Base-by-base conservation (phyloP, 2,113 vertebrate genomes). In the human region DNA sequence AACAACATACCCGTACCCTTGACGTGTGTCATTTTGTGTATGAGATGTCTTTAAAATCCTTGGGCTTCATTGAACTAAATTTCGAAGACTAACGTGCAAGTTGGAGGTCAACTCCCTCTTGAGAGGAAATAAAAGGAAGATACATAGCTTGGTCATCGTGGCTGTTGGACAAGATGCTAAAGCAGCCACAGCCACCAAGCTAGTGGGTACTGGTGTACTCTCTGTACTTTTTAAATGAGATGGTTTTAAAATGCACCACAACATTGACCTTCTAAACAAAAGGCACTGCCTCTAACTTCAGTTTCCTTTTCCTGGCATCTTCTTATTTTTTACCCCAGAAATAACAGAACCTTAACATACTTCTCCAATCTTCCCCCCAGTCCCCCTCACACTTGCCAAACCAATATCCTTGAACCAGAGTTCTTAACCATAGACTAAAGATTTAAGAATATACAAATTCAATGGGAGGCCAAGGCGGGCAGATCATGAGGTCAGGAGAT, bases 61-160 rank as follows among this genome's bases (percentile, higher is more conserved):
- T 90, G 64, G 13, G 11, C 87, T 93, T 66, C 70, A 88, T 43
- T 78, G 32, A 8, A 45, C 38, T 61, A 88, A 90, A 84, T 27
- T 57, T 6, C 66, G 6, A 8, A 27, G 43, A 88, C 45, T 89
- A 61, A 91, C 27, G 64, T 96, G 87, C 76, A 97, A 94, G 90
- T 75, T 50, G 93, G 45, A 25, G 5, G 55, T 87, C 45, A 92
- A 43, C 10, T 90, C 43, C 43, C 10, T 78, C 48, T 75, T 76
- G 20, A 96, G 14, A 96, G 93, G 61, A 78, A 92, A n/a, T 68
- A 50, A 66, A 89, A 75, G 70, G 59, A 59, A 55, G 45, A 72
- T 80, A 50, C 3, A n/a, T 84, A 57, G 73, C 20, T 79, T 73
- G 38, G 50, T 78, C 43, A 85, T 50, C 27, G 1, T n/a, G 38